Percentiles rank a stretch among this genome's conserved stretches.
Evolutionary conservation across 2,888 invertebrate genomes (phyloP).

Genomic region (Platerodrilus igneus): DNA sequence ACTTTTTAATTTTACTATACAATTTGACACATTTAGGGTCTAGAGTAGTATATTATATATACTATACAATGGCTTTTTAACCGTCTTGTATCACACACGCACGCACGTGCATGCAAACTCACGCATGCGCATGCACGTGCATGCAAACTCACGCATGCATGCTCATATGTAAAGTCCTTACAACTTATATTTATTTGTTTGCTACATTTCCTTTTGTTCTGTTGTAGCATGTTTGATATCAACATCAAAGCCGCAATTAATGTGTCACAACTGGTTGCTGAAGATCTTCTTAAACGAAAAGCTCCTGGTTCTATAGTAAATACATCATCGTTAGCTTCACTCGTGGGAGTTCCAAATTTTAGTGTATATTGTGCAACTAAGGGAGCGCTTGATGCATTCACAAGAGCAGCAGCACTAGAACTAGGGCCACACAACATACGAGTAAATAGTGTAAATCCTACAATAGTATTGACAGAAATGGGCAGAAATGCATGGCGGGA

Average conservation of each 20-base stretch:
- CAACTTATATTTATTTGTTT: too few species aligned
- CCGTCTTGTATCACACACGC: too few species aligned
- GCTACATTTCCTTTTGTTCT: background rate
- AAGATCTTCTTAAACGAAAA: conserved; percentile 66
- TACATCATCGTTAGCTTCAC: conserved; percentile 82
- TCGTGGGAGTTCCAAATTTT: conserved; percentile 70
- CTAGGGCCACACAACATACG: conserved; percentile 79
- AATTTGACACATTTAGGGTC: too few species aligned
- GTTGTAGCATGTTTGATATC: conserved; percentile 62
- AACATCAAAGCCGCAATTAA: conserved; percentile 85
- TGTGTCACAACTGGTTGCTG: conserved; percentile 77
- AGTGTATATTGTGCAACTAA: conserved; percentile 81
- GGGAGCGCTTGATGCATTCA: conserved; percentile 81
- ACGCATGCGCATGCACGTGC: too few species aligned
- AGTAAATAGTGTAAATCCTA: conserved; percentile 90
- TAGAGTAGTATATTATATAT: too few species aligned
- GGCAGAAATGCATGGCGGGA: conserved; percentile 82
- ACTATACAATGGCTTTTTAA: too few species aligned
- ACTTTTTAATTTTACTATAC: too few species aligned
- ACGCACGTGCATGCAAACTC: too few species aligned
- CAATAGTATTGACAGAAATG: conserved; percentile 90
- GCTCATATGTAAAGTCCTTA: too few species aligned
- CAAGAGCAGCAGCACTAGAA: conserved; percentile 80
- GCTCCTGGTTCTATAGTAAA: conserved; percentile 80
- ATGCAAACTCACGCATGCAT: too few species aligned